Evolutionary conservation across 2,888 invertebrate genomes (phyloP), one percentile per base, ranked within the genome.

Genomic region (Plebejus melissa): DNA sequence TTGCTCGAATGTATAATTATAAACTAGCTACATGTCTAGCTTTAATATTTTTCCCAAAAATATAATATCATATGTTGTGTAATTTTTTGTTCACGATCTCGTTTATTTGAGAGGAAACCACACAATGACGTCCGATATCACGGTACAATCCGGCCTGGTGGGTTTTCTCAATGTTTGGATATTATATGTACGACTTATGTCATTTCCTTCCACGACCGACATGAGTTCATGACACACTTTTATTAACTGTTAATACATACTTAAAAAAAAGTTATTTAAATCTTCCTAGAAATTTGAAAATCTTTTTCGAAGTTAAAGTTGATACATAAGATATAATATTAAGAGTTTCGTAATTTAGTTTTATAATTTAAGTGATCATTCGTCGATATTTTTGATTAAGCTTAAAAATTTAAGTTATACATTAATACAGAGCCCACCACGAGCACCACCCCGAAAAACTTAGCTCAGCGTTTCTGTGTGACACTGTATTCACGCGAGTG

Each of bases 171-270:
- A 82, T 87, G 82, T 88, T 88, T 88, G 84, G 82, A 86, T 84
- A 87, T 82, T 87, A 87, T 82, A 85, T 86, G 85, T 82, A 83
- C 81, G 83, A 84, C 83, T 85, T 85, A 84, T 86, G 86, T 87
- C 87, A 86, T 83, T 86, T 89, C 87, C 88, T 76, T 76, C 72
- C 50, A 54, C 50, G 50, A 54, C 36, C 60, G 74, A 32, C 75
- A 71, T 74, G 74, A 72, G 70, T 76, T 75, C 60, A 58, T 71
- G 76, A 77, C 76, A 76, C 75, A 74, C 76, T 65, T 77, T 76
- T 70, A 77, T 57, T 60, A 74, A 77, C 60, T 11, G 58, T 60
- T 60, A 60, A 22, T 9, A 9, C 11, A 7, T 9, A 9, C 9
- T 22, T 9, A 28, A 58, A 58, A 58, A 58, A 22, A 22, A 22